Evolutionary conservation across 2,888 invertebrate genomes (phyloP), one percentile per base, ranked within the genome.

Genomic region (Lathronympha strigana): DNA sequence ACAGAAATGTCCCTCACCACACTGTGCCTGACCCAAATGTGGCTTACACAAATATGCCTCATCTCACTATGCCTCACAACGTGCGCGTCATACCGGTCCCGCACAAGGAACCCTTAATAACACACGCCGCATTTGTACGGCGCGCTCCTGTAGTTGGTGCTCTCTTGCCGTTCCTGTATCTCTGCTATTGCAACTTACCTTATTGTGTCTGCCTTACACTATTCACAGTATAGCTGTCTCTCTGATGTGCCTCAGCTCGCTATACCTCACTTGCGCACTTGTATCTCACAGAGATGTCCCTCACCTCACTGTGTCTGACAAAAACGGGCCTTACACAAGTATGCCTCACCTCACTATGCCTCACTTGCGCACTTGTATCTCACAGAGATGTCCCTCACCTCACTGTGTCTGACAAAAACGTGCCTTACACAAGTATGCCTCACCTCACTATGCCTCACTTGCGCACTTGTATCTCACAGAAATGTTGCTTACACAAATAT

Each of bases 11-110:
- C 0, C 13, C 13, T 33, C 33, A 33, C 5, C 38, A 15, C 36
- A 36, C 36, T 8, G 8, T 9, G 17, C 2, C 43, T 43, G 19
- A 3, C 19, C 19, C 19, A 17, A 43, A 43, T 11, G 67, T 90
- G 90, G n/a, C n/a, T n/a, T 0, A 43, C 40, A 6, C 15, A 40
- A 40, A 40, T 17, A 5, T 19, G 19, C 17, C 79, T 77, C 9
- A 90, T 90, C 76, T 86, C 87, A 3, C 83, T 88, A 67, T 90
- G 90, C 11, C 90, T 69, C 0, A 89, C 73, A 0, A 75, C 71
- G 28, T 90, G 90, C 0, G 86, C 87, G 0, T 82, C 81, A 8
- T 83, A 88, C 15, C 89, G 60, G 8, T 87, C 89, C 25, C 78
- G 73, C 0, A 82, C 81, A 38, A 79, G 74, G 67, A 90, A 90